Conservation (phyloP, 1,140 invertebrate species). For the Amphibalanus amphitrite region DNA sequence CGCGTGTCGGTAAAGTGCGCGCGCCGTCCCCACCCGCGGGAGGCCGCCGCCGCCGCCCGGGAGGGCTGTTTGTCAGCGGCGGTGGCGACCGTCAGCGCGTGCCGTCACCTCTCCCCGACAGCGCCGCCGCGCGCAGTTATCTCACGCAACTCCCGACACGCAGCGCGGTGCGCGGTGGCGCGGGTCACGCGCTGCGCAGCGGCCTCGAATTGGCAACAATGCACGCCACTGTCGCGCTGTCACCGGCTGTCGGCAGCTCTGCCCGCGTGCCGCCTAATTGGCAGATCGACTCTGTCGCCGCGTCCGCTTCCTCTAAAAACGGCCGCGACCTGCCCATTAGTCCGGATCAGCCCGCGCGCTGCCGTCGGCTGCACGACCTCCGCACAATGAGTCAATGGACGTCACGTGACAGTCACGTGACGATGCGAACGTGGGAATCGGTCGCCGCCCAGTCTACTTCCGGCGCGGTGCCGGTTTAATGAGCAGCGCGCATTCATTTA, state of each 20-base stretch:
- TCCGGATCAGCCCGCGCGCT: neutral
- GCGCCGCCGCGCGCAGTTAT: too few species aligned
- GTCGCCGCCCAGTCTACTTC: neutral
- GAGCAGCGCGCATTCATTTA: neutral
- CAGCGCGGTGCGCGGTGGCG: neutral
- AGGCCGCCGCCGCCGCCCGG: too few species aligned
- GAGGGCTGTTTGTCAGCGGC: neutral
- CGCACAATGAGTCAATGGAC: neutral
- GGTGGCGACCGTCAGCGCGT: neutral
- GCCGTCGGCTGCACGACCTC: too few species aligned
- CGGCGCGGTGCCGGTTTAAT: neutral
- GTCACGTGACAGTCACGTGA: neutral
- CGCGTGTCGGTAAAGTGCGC: too few species aligned
- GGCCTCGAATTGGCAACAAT: neutral
- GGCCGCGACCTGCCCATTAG: neutral
- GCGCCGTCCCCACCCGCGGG: too few species aligned
- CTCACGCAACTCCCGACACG: neutral
- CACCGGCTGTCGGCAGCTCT: too few species aligned
- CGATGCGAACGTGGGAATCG: neutral
- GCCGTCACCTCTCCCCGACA: too few species aligned
- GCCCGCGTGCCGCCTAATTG: neutral
- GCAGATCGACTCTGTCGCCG: neutral
- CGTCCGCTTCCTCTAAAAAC: neutral
- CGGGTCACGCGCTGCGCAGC: too few species aligned
- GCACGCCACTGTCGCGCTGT: neutral